phyloP scores from a whole-genome alignment of 2,888 invertebrate species.

The Apamea anceps region DNA sequence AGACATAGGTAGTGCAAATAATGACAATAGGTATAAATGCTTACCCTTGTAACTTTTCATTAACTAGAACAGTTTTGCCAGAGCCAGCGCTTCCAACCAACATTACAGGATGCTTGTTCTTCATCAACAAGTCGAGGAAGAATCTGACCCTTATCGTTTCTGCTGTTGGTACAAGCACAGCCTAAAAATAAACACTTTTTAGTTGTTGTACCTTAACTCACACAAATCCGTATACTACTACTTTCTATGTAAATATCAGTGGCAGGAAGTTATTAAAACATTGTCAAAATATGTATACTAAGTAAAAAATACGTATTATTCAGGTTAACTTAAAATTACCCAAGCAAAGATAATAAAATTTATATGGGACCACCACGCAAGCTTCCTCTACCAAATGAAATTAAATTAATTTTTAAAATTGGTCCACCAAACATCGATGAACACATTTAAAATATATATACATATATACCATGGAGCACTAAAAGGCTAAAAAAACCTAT shows the following conservation, averaged over 20 bases:
- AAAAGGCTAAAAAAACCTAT: too few species aligned
- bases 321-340: background rate
- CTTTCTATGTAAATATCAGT: background rate
- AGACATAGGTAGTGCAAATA: too few species aligned
- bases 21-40: background rate
- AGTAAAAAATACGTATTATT: background rate
- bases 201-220: background rate
- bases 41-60: conserved; percentile 92
- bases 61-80: conserved; percentile 97
- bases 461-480: too few species aligned
- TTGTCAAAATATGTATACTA: background rate
- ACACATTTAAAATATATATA: background rate
- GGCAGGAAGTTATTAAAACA: background rate
- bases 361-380: background rate
- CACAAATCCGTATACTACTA: background rate
- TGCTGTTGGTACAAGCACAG: conserved; percentile 97
- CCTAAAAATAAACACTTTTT: conserved; percentile 85
- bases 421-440: background rate
- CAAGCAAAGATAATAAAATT: background rate
- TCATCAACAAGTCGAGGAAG: conserved; percentile 97
- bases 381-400: background rate
- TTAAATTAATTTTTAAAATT: background rate
- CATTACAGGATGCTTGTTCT: conserved; percentile 97
- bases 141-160: conserved; percentile 97
- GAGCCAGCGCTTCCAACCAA: conserved; percentile 97